A percentile compares a stretch with the other conserved stretches of the same genome.
These are phyloP conservation scores for Chrysocyon brachyurus DNA, from an alignment of 2,797 vertebrate species.

Conservation along the genomic window DNA sequence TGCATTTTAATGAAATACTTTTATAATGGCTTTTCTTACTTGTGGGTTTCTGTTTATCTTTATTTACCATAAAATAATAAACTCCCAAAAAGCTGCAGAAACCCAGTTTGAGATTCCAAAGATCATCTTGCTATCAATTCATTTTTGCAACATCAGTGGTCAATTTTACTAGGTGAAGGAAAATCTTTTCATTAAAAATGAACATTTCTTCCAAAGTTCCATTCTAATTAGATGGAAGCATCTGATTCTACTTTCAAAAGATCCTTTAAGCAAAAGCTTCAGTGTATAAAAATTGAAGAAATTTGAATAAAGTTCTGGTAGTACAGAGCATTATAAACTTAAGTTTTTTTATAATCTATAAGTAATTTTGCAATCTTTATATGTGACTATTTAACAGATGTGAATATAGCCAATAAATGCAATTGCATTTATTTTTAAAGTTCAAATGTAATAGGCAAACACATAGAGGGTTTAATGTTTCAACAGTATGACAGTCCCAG, in stretches of 20 bases:
- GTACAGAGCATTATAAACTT: not conserved
- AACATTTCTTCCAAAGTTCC: not conserved
- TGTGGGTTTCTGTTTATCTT: not conserved
- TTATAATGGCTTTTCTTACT: not conserved
- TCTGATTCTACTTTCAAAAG: slow-evolving; percentile 26
- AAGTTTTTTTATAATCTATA: not conserved
- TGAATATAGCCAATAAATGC: not conserved
- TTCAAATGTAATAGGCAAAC: not conserved
- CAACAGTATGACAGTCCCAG: not conserved
- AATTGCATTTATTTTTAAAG: not conserved
- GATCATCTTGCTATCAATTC: not conserved
- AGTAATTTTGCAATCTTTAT: not conserved
- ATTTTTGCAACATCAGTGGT: not conserved
- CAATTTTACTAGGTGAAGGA: not conserved
- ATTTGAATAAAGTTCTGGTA: not conserved
- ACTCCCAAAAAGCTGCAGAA: not conserved
- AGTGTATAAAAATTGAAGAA: not conserved
- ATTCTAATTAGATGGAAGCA: not conserved
- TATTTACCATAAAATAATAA: slow-evolving; percentile 1
- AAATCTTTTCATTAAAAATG: not conserved
- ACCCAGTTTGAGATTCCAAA: not conserved
- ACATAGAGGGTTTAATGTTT: not conserved
- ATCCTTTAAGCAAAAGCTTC: not conserved
- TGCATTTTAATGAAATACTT: not conserved
- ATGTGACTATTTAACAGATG: not conserved